phyloP scores from a whole-genome alignment of 2,797 vertebrate genomes.

The Acanthurus leucopareius region DNA sequence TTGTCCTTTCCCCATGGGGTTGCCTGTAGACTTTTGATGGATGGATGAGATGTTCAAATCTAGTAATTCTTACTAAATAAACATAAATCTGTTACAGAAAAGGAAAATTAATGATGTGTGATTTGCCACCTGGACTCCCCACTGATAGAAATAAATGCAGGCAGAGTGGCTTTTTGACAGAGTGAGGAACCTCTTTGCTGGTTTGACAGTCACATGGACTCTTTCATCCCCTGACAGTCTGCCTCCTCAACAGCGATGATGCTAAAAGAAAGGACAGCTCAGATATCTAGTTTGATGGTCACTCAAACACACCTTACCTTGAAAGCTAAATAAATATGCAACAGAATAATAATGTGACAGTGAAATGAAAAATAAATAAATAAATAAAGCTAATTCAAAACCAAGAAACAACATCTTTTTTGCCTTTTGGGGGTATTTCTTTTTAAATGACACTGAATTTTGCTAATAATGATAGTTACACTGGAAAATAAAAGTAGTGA shows the following conservation, averaged over 20 bases:
- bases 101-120: background rate
- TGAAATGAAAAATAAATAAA: background rate
- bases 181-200: background rate
- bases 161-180: background rate
- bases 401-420: too few species aligned
- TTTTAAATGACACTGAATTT: too few species aligned
- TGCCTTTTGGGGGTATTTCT: too few species aligned
- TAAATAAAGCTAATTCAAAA: too few species aligned
- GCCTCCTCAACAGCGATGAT: background rate
- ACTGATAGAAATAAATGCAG: background rate
- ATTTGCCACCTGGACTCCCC: background rate
- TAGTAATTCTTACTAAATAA: background rate
- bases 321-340: background rate
- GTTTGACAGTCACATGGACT: background rate
- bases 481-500: too few species aligned
- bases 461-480: too few species aligned
- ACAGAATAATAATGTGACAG: background rate
- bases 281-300: background rate
- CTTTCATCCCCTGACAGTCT: background rate
- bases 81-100: background rate
- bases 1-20: background rate
- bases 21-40: background rate
- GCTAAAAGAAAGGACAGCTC: background rate
- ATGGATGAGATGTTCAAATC: background rate
- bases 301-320: background rate